Conservation (phyloP, 2,888 invertebrate genomes). For the Tethea ocularis region DNA sequence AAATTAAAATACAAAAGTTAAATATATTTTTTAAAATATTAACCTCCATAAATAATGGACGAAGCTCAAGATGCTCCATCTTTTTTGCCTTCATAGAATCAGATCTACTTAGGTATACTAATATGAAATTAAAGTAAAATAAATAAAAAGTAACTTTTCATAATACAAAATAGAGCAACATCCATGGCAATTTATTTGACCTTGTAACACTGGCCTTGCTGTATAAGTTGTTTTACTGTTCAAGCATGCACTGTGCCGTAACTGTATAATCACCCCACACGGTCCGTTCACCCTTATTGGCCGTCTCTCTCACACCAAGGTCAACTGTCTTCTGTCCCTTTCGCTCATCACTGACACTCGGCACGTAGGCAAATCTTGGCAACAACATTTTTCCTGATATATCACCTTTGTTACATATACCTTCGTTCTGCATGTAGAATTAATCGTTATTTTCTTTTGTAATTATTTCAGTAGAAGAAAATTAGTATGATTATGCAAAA, state of each 20-base stretch:
- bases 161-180: no score
- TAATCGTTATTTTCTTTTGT: no score
- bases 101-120: no score
- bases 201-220: neutral
- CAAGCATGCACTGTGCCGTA: constrained; percentile 5
- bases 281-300: constrained; percentile 18
- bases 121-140: no score
- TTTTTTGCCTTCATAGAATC: no score
- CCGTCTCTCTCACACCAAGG: constrained; percentile 9
- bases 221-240: neutral
- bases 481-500: neutral
- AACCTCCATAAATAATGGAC: no score
- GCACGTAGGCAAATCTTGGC: constrained; percentile 48
- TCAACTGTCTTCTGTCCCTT: constrained; percentile 17
- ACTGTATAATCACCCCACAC: constrained; percentile 11
- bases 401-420: neutral
- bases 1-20: no score
- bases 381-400: constrained; percentile 16
- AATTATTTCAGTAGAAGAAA: neutral
- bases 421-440: no score
- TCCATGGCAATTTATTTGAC: neutral
- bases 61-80: no score
- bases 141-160: no score
- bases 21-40: no score
- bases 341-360: constrained; percentile 26